Base-by-base conservation (phyloP, 2,113 vertebrate genomes). In the Acrocephalus arundinaceus region DNA sequence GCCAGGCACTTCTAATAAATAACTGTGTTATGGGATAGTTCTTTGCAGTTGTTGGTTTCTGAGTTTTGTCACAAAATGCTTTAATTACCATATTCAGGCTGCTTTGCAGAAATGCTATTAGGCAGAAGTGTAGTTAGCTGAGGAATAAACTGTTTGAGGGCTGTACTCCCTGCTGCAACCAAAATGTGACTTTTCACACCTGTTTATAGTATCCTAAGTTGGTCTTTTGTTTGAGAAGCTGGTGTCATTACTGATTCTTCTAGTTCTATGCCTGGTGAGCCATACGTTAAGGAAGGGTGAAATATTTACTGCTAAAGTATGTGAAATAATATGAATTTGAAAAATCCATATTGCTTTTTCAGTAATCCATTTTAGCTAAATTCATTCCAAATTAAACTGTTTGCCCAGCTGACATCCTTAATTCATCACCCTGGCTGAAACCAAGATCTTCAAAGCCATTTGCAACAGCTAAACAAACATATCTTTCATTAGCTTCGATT, bases 361-460 rank as follows among this genome's bases (percentile, higher is more conserved):
- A 58, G 54, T 87, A 79, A 89, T 89, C 45, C 46, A 17, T 94
- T 96, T 94, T 61, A 58, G 21, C 35, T 90, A 75, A 68, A 67
- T 84, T 84, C 7, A 61, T 92, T 95, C 77, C 78, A 84, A 93
- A 91, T 87, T 66, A 89, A 92, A 48, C 74, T 92, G 22, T 54
- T 90, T 96, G 75, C 72, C 51, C 65, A 90, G 51, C 75, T 90
- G 86, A 86, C 80, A 59, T 88, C 31, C 71, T 86, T 66, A 76
- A 95, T 93, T 90, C 73, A 83, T 94, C 73, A 41, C 68, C 57
- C 61, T 87, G 63, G 78, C 85, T 82, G 82, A 82, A 73, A 77
- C 37, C 2, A 31, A 89, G 65, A 58, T 45, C 55, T 96, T 93
- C 73, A 87, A 93, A 84, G 65, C 84, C 13, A 7, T 86, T 96